Percentiles rank a stretch among this genome's conserved stretches.
These are phyloP conservation scores for Mallotus villosus DNA, from an alignment of 2,797 vertebrate genomes.

Conservation along the genomic window DNA sequence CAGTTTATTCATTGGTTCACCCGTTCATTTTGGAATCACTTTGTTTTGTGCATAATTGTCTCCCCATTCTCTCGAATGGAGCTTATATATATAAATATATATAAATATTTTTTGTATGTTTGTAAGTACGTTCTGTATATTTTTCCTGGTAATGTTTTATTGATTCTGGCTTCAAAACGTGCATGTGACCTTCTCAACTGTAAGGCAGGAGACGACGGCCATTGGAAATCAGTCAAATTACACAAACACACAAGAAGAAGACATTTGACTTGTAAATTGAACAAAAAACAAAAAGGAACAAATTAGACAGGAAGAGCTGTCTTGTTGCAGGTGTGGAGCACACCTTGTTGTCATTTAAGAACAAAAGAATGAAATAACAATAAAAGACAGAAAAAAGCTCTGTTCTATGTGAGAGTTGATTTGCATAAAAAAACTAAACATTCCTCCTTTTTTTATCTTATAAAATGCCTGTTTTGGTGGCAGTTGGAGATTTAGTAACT, in stretches of 20 bases:
- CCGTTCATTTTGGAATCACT: conserved; percentile 56
- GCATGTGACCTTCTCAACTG: conserved; percentile 77
- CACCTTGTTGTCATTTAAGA: conserved; percentile 75
- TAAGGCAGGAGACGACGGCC: conserved; percentile 63
- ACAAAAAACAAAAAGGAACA: neutral
- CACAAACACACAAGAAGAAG: conserved; percentile 41
- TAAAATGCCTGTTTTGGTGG: conserved; percentile 48
- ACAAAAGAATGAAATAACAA: conserved; percentile 58
- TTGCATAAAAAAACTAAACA: conserved; percentile 54
- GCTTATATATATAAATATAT: conserved; percentile 83
- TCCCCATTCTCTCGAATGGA: conserved; percentile 74
- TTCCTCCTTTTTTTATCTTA: conserved; percentile 63
- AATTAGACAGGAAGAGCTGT: conserved; percentile 51
- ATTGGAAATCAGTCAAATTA: conserved; percentile 48
- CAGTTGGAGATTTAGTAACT: conserved; percentile 56
- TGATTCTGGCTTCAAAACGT: conserved; percentile 83
- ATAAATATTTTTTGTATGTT: conserved; percentile 89
- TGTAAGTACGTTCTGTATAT: conserved; percentile 97
- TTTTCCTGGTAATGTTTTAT: conserved; percentile 74
- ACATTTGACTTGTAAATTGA: conserved; percentile 61
- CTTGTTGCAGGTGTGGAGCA: conserved; percentile 69
- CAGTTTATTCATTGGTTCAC: conserved; percentile 42
- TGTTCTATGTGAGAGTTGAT: conserved; percentile 73
- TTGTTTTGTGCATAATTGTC: conserved; percentile 79
- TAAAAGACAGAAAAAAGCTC: conserved; percentile 71